Conservation (phyloP, 2,888 invertebrate genomes). For the Heliconius hortense region DNA sequence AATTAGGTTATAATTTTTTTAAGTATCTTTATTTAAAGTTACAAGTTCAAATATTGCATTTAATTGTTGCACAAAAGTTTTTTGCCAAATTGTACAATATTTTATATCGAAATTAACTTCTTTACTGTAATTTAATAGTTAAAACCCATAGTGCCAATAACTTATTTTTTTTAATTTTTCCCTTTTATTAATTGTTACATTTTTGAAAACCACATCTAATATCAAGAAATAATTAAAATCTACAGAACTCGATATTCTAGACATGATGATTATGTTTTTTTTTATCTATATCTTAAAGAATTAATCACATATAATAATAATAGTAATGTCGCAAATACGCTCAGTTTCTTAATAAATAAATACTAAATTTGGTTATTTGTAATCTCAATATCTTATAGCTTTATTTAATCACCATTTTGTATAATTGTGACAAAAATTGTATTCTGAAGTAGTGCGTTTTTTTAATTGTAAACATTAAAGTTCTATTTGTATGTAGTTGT, state of each 20-base stretch:
- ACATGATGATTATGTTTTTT: not conserved
- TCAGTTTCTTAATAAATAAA: not conserved
- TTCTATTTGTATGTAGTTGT: not conserved
- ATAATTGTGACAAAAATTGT: constrained; percentile 1
- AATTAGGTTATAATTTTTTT: not conserved
- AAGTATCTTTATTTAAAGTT: not conserved
- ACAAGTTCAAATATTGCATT: constrained; percentile 19
- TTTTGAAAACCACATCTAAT: not conserved
- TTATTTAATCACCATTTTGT: not conserved
- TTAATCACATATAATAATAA: not conserved
- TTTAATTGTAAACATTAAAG: constrained; percentile 1
- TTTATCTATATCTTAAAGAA: not conserved
- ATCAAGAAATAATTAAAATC: not conserved
- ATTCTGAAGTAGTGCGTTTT: not conserved
- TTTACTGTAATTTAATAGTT: not conserved
- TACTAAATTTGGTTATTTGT: constrained; percentile 1
- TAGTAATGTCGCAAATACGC: not conserved
- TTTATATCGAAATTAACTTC: not conserved
- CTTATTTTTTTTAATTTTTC: not conserved
- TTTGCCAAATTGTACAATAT: constrained; percentile 14
- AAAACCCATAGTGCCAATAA: constrained; percentile 26
- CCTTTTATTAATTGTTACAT: not conserved
- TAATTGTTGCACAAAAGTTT: constrained; percentile 24
- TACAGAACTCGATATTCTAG: not conserved
- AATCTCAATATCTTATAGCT: not conserved